Evolutionary conservation across 2,888 invertebrate genomes (phyloP), one percentile per base, ranked within the genome.

Genomic region (Furcula furcula): DNA sequence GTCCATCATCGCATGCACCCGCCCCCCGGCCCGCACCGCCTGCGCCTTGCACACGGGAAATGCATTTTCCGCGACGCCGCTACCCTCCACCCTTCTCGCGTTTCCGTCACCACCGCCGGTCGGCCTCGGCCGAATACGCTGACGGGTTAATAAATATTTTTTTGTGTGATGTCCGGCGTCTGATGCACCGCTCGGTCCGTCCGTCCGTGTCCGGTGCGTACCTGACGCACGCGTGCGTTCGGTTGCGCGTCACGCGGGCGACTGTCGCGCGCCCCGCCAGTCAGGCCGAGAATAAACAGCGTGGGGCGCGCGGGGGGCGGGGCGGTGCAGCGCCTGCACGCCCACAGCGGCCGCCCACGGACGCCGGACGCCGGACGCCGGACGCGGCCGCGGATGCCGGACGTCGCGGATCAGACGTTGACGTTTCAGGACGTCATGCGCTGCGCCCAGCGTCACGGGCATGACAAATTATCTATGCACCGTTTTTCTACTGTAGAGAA

Each of bases 1-100:
- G 89, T 90, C 89, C 90, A 90, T 86, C 89, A 89, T 87, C 86
- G 86, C 86, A 85, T 90, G 90, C 90, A 90, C 89, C 90, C 90
- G 84, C 90, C 90, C 90, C 91, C 90, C 88, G 90, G 88, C 83
- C 82, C 89, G 78, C 85, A 74, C 76, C 79, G 76, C 81, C 81
- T 80, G 82, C 85, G 83, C 84, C 72, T 70, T 84, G 84, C 85
- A 85, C 83, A 74, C 65, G 76, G 83, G 72, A 82, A 83, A 82
- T 86, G 86, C 87, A 86, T 81, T 80, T 77, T 74, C 79, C 76
- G 68, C 76, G 65, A 65, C 66, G 55, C 63, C 65, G 50, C 66
- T 63, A 65, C 68, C 65, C 63, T 58, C 61, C 71, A 77, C 82
- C 75, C 72, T 65, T 68, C 68, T 54, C 70, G 57, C 67, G 53